phyloP scores from a whole-genome alignment of 2,797 vertebrate species.

The Acanthiza pusilla region DNA sequence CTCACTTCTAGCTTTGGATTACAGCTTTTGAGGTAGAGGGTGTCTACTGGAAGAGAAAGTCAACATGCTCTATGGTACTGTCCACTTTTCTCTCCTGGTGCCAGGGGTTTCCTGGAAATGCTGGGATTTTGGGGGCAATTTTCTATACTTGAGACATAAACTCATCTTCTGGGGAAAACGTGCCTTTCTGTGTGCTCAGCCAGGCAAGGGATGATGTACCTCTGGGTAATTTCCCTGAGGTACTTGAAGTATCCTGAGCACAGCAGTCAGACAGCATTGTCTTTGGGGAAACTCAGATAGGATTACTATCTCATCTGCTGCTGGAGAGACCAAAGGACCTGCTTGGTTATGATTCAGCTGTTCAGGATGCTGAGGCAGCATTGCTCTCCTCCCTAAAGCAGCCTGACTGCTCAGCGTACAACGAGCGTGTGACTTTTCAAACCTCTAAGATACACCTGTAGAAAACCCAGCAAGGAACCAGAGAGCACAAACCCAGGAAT shows the following conservation, averaged over 20 bases:
- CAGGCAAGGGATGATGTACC: not conserved
- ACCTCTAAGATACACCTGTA: not conserved
- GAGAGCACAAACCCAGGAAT: not conserved
- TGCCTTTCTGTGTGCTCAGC: not conserved
- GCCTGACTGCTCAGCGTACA: not conserved
- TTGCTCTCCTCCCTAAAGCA: not conserved
- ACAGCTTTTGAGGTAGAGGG: not conserved
- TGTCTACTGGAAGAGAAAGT: not conserved
- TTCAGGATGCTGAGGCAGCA: not conserved
- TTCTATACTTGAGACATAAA: not conserved
- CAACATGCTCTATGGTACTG: not conserved
- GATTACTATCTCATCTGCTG: not conserved
- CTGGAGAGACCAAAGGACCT: not conserved
- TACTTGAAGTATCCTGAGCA: not conserved
- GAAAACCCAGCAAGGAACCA: not conserved
- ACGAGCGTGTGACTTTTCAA: accelerated
- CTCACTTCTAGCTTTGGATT: not conserved
- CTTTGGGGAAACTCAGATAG: not conserved
- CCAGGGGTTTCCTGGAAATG: not conserved
- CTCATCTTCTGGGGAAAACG: not conserved
- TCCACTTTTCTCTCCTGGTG: not conserved
- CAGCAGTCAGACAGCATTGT: not conserved
- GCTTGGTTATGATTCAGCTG: not conserved
- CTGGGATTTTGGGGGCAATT: accelerated
- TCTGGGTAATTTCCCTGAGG: not conserved